Conservation (phyloP, 2,888 invertebrate genomes). For the Hermaeophaga mercurialis region DNA sequence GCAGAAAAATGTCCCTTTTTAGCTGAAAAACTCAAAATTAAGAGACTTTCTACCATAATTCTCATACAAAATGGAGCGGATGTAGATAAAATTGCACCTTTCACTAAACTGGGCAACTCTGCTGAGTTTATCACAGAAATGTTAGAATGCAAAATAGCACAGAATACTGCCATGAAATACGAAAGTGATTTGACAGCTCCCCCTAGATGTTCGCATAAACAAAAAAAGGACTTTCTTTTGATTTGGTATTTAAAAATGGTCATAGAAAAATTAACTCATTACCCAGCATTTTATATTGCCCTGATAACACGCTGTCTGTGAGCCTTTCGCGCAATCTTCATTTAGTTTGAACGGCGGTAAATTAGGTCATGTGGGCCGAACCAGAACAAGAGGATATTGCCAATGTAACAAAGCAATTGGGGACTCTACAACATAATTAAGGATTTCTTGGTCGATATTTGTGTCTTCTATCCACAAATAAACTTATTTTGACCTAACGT, state of each 20-base stretch:
- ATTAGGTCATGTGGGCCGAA: conserved; percentile 11
- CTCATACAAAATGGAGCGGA: conserved; percentile 86
- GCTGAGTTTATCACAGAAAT: conserved; percentile 93
- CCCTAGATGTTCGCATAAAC: conserved; percentile 48
- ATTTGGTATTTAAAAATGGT: too few relatives aligned
- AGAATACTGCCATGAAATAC: conserved; percentile 53
- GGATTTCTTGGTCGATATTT: too few relatives aligned
- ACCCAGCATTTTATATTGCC: too few relatives aligned
- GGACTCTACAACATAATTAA: conserved; percentile 1
- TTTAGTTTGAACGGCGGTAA: background rate
- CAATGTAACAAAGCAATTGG: background rate
- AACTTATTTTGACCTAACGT: too few relatives aligned
- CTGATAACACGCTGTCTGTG: too few relatives aligned
- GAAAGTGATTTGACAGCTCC: conserved; percentile 54
- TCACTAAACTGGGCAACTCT: conserved; percentile 89
- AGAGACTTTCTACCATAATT: conserved; percentile 88
- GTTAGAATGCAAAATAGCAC: conserved; percentile 89
- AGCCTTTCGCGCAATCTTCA: background rate
- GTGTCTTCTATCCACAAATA: too few relatives aligned
- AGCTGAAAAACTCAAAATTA: conserved; percentile 75
- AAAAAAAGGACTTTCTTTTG: too few relatives aligned
- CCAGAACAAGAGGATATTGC: background rate
- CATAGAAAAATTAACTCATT: too few relatives aligned
- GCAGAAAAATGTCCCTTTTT: conserved; percentile 93
- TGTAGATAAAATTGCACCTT: conserved; percentile 92